Percentiles rank a stretch among this genome's conserved stretches.
These are phyloP conservation scores for Erebia ligea DNA, from an alignment of 2,888 invertebrate species.

Conservation along the genomic window DNA sequence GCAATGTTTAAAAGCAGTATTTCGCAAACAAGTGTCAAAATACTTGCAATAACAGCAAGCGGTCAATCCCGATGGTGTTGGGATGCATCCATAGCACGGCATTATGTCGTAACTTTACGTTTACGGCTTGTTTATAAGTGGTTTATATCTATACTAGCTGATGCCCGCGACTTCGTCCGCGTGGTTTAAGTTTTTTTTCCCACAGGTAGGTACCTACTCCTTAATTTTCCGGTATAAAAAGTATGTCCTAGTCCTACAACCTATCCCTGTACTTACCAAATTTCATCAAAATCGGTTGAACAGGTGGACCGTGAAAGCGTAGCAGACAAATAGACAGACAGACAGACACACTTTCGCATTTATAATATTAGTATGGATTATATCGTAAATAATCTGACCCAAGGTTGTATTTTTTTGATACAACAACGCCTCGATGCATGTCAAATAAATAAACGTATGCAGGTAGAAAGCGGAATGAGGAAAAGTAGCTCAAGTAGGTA, in stretches of 20 bases:
- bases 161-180: too few species aligned
- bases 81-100: slow-evolving; percentile 15
- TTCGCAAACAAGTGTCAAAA: neutral
- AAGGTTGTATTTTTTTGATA: slow-evolving; percentile 2
- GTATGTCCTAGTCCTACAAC: too few species aligned
- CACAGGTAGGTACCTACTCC: too few species aligned
- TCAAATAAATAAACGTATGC: neutral
- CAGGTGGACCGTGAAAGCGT: too few species aligned
- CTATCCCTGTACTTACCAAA: too few species aligned
- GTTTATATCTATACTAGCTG: slow-evolving; percentile 5
- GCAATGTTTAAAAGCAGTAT: slow-evolving; percentile 6
- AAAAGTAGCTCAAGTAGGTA: neutral
- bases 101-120: slow-evolving; percentile 21
- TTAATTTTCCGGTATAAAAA: too few species aligned
- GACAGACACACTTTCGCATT: too few species aligned
- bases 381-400: neutral
- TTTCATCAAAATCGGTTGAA: too few species aligned
- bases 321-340: too few species aligned
- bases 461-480: neutral
- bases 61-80: slow-evolving; percentile 10
- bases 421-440: neutral
- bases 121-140: neutral
- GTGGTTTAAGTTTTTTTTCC: too few species aligned
- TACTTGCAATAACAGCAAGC: neutral
- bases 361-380: too few species aligned